Evolutionary conservation across 2,888 invertebrate species (phyloP).

Genomic region (Tethea ocularis): DNA sequence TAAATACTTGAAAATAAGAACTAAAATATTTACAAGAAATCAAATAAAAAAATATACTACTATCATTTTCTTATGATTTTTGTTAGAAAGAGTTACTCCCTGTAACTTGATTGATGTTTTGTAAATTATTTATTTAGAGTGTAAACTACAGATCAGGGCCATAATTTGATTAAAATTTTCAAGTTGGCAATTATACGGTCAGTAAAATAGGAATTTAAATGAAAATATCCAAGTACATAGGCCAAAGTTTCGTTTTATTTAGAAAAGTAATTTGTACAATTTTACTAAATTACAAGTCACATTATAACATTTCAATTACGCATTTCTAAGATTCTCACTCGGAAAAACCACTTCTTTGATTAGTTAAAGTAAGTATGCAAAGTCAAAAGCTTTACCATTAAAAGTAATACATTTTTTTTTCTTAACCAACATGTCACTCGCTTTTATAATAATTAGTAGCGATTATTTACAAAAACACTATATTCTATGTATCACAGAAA

Average conservation of each 20-base stretch:
- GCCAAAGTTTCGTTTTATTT: slow-evolving; percentile 82
- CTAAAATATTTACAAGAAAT: too few species aligned
- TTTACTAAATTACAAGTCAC: slow-evolving; percentile 65
- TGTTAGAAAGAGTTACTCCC: too few species aligned
- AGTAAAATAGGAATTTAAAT: slow-evolving; percentile 18
- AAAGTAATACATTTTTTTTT: slow-evolving; percentile 43
- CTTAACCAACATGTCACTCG: slow-evolving; percentile 60
- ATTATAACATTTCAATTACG: slow-evolving; percentile 24
- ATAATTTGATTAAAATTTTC: too few species aligned
- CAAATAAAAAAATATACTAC: too few species aligned
- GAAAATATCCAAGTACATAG: slow-evolving; percentile 65
- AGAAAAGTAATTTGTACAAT: slow-evolving; percentile 82
- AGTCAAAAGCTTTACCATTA: slow-evolving; percentile 68
- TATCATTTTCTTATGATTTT: too few species aligned
- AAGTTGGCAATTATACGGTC: too few species aligned
- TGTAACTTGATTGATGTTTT: too few species aligned
- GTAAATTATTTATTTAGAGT: too few species aligned
- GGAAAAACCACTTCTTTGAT: slow-evolving; percentile 35
- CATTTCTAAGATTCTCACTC: slow-evolving; percentile 19
- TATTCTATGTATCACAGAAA: slow-evolving; percentile 83
- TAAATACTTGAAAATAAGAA: too few species aligned
- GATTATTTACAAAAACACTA: slow-evolving; percentile 71
- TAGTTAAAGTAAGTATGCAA: slow-evolving; percentile 49
- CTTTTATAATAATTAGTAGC: slow-evolving; percentile 48
- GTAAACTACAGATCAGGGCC: too few species aligned